Conservation (phyloP, 2,797 vertebrate species). For the Ibycter americanus region DNA sequence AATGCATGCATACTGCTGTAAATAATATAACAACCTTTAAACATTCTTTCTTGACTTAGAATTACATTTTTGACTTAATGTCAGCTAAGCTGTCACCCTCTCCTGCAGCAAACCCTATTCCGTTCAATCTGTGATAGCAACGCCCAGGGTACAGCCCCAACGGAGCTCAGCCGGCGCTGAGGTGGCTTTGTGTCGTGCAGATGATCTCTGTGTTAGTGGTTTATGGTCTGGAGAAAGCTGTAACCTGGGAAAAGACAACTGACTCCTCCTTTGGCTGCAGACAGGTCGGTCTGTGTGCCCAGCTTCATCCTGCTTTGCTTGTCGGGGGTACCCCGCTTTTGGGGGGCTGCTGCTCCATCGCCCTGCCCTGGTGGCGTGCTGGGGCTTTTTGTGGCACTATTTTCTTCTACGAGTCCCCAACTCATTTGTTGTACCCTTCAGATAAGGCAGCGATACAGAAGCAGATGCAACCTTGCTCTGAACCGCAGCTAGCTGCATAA, state of each 20-base stretch:
- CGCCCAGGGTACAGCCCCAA: not conserved
- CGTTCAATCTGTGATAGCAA: not conserved
- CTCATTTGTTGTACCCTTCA: not conserved
- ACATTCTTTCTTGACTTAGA: not conserved
- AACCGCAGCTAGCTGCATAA: not conserved
- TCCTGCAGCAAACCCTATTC: not conserved
- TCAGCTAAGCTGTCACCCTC: not conserved
- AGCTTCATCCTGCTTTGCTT: fast-evolving
- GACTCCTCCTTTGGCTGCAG: too few relatives aligned
- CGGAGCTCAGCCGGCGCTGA: not conserved
- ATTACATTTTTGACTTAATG: not conserved
- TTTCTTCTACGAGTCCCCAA: not conserved
- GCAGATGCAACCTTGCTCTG: not conserved
- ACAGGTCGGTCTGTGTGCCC: not conserved
- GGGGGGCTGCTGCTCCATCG: not conserved
- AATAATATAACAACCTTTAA: not conserved
- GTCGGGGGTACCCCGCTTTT: not conserved
- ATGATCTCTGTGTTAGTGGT: not conserved
- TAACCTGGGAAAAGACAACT: not conserved
- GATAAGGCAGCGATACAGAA: not conserved
- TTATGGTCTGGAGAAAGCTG: not conserved
- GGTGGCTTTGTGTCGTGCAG: not conserved
- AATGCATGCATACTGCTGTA: not conserved
- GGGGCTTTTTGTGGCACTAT: fast-evolving
- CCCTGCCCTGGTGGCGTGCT: too few relatives aligned